Evolutionary conservation across 2,888 invertebrate genomes (phyloP).

Genomic region (Aspidiotus destructor): DNA sequence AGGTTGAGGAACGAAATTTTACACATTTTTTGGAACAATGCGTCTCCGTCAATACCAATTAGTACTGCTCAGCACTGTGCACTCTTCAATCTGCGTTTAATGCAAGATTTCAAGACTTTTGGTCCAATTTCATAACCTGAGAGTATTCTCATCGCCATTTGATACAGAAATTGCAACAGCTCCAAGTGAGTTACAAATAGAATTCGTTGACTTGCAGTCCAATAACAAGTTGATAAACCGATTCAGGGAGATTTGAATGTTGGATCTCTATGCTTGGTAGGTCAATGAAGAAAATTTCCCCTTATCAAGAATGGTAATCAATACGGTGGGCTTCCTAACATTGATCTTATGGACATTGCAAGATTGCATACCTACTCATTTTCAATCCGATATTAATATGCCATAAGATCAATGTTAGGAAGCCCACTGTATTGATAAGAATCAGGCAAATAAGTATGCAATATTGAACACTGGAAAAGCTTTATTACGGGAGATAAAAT

Average conservation of each 20-base stretch:
- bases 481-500: no score
- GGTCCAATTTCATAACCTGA: not conserved
- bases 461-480: no score
- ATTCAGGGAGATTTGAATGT: not conserved
- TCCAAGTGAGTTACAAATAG: not conserved
- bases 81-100: slow-evolving; percentile 4
- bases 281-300: slow-evolving; percentile 8
- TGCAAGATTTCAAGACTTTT: slow-evolving; percentile 9
- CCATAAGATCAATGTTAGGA: no score
- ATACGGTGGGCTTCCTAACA: no score
- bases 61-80: not conserved
- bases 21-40: slow-evolving; percentile 8
- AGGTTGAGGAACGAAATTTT: slow-evolving; percentile 1
- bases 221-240: not conserved
- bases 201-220: not conserved
- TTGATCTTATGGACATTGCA: no score
- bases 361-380: no score
- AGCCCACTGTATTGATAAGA: no score
- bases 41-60: not conserved
- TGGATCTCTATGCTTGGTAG: slow-evolving; percentile 7
- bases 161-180: not conserved
- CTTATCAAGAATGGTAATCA: not conserved
- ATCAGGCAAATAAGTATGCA: no score
- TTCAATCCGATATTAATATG: no score
- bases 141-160: not conserved